Evolutionary conservation across 2,113 vertebrate species (phyloP), one percentile per base, ranked within the genome.

Genomic region (Xyrauchen texanus): DNA sequence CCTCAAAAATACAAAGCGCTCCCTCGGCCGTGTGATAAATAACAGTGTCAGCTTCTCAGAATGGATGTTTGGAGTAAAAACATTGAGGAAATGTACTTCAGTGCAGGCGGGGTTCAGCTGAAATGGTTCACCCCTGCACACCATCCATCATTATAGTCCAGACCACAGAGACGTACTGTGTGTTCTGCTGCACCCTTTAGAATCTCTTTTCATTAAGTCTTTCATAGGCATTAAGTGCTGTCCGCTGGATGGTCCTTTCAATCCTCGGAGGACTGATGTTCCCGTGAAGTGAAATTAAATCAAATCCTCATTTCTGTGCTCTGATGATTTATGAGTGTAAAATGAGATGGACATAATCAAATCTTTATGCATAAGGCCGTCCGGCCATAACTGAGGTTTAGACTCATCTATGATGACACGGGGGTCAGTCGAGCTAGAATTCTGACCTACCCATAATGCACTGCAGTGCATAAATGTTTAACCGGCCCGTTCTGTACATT

Each of bases 1-100:
- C 58, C 34, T 65, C 47, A 42, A 8, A 53, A 66, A 78, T 71
- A 64, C 53, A 70, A 64, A 57, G 58, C 34, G 15, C 49, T 68
- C 69, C 8, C 78, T 57, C 60, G 64, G 80, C 78, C 78, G 70
- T 10, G 46, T 84, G 78, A 87, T 87, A 81, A 87, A 86, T 84
- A 88, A 88, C 83, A 8, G 84, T 80, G 47, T 83, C 85, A 82
- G 80, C 83, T 58, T 61, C 67, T 76, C 85, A 72, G 87, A 87
- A 85, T 86, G 74, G 76, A 85, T 87, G 79, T 80, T 49, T 5
- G 84, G 84, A 46, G 64, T 85, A 81, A 85, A 88, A 86, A 74
- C 69, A 12, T 57, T 83, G 86, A 85, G 76, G 81, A 73, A 87
- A 88, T 85, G 85, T 82, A 79, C 51, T 81, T 86, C 86, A 85